These are phyloP conservation scores for Chromoteleia sp. DNA, from an alignment of 2,888 invertebrate species.

Conservation along the genomic window DNA sequence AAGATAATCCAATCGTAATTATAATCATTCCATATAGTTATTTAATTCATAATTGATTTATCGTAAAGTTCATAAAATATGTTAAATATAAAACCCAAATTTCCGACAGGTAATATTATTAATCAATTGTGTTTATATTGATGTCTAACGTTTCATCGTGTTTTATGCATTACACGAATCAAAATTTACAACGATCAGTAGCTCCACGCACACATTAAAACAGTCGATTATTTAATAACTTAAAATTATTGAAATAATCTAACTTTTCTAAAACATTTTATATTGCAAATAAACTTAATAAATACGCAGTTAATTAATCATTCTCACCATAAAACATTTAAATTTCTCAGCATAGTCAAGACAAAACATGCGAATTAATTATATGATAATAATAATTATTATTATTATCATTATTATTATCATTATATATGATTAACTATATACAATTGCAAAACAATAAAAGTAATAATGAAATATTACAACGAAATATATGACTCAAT, in stretches of 20 bases:
- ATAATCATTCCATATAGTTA: constrained; percentile 15
- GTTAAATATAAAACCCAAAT: constrained; percentile 6
- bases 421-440: too few species aligned
- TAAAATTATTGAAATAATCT: constrained; percentile 19
- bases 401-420: too few species aligned
- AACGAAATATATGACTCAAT: too few species aligned
- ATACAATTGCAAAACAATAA: too few species aligned
- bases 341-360: neutral
- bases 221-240: constrained; percentile 35
- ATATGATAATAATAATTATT: too few species aligned
- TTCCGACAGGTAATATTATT: neutral
- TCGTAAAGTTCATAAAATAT: neutral
- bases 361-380: neutral
- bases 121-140: constrained; percentile 12
- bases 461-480: too few species aligned
- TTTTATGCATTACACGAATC: constrained; percentile 11
- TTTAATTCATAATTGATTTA: constrained; percentile 18
- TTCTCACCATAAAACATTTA: neutral
- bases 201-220: constrained; percentile 2
- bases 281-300: constrained; percentile 15
- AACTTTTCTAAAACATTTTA: constrained; percentile 17
- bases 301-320: constrained; percentile 7
- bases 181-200: constrained; percentile 35
- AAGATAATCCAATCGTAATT: constrained; percentile 2
- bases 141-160: constrained; percentile 22